Conservation (phyloP, 2,113 vertebrate genomes). For the Sebastes schlegelii region DNA sequence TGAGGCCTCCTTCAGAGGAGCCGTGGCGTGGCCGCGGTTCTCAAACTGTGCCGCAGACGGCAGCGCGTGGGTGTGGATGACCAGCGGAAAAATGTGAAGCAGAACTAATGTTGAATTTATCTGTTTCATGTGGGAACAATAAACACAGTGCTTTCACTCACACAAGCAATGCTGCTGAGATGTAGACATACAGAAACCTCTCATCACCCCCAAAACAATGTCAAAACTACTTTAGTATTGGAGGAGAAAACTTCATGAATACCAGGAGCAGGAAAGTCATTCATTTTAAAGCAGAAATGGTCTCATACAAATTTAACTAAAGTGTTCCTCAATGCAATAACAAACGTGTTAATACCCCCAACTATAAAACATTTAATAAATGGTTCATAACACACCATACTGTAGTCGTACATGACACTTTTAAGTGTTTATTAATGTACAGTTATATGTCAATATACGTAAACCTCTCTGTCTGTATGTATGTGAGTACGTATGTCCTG, state of each 20-base stretch:
- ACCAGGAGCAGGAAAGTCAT: neutral
- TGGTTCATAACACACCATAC: too few species aligned
- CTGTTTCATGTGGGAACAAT: neutral
- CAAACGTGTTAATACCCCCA: too few species aligned
- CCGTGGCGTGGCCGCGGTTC: neutral
- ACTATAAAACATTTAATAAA: too few species aligned
- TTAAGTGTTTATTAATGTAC: too few species aligned
- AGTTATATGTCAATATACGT: too few species aligned
- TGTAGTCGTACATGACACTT: too few species aligned
- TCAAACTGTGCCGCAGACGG: neutral
- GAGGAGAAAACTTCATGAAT: neutral
- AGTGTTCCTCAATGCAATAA: too few species aligned
- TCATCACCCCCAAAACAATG: neutral
- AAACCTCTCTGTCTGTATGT: too few species aligned
- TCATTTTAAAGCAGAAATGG: too few species aligned
- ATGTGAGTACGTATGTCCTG: too few species aligned
- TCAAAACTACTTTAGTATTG: neutral
- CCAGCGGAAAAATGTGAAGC: constrained; percentile 7
- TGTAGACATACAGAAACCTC: neutral
- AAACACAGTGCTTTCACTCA: neutral
- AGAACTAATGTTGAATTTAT: constrained; percentile 1
- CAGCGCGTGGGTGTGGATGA: neutral
- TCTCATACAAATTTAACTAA: too few species aligned
- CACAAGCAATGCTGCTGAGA: neutral
- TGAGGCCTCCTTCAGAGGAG: neutral